These are phyloP conservation scores for Anastrepha obliqua DNA, from an alignment of 1,140 invertebrate genomes.

Conservation along the genomic window DNA sequence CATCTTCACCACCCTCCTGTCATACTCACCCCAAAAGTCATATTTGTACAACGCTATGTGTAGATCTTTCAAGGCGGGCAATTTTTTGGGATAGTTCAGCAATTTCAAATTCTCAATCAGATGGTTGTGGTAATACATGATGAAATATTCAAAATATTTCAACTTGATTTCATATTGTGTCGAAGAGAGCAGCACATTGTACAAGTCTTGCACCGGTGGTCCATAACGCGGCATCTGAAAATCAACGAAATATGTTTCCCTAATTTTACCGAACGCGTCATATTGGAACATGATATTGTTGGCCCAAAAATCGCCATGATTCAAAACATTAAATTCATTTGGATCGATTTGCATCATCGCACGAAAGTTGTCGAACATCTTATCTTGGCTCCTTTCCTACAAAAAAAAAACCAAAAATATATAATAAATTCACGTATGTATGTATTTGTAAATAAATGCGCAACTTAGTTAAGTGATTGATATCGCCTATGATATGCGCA, in stretches of 20 bases:
- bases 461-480: too few species aligned
- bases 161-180: conserved; percentile 61
- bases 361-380: conserved; percentile 56
- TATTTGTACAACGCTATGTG: conserved; percentile 63
- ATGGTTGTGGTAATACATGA: conserved; percentile 64
- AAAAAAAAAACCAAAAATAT: neutral
- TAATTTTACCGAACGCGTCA: conserved; percentile 55
- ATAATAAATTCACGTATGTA: too few species aligned
- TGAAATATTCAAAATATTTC: conserved; percentile 63
- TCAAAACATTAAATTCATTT: conserved; percentile 78
- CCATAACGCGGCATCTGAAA: conserved; percentile 66
- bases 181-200: conserved; percentile 67
- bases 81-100: conserved; percentile 63
- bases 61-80: conserved; percentile 72
- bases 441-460: too few species aligned
- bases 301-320: conserved; percentile 78
- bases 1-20: neutral
- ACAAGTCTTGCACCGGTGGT: conserved; percentile 68
- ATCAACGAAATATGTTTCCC: conserved; percentile 70
- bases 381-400: neutral
- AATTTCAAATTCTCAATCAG: conserved; percentile 60
- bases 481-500: too few species aligned
- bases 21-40: conserved; percentile 58
- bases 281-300: conserved; percentile 74
- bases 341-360: conserved; percentile 60